These are phyloP conservation scores for Excalfactoria chinensis DNA, from an alignment of 2,113 vertebrate genomes.

Conservation along the genomic window DNA sequence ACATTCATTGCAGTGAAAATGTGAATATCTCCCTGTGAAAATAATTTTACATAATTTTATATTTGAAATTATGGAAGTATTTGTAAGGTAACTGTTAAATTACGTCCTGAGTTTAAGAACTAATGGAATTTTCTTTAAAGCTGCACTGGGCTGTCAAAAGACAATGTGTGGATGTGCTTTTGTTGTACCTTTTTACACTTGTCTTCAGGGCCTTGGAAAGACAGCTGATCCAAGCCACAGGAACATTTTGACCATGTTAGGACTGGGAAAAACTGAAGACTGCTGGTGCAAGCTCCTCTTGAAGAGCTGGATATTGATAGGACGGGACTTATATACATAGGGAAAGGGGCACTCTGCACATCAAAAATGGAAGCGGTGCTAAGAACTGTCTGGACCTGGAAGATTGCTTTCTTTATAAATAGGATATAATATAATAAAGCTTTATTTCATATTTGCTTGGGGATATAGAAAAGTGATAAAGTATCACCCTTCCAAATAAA, in stretches of 20 bases:
- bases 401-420: background rate
- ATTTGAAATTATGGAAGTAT: background rate
- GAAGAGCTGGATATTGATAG: background rate
- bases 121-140: background rate
- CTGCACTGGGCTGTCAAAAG: background rate
- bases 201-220: background rate
- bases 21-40: background rate
- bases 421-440: background rate
- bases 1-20: background rate
- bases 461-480: background rate
- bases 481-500: background rate
- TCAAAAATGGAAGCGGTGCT: fast-evolving
- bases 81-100: background rate
- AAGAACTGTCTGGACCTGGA: background rate
- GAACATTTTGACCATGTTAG: background rate
- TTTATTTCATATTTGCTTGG: background rate
- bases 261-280: background rate
- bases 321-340: fast-evolving
- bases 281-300: background rate
- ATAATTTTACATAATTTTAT: background rate
- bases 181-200: background rate
- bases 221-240: background rate
- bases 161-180: background rate
- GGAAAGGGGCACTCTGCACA: background rate
- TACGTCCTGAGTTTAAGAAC: background rate